phyloP scores from a whole-genome alignment of 2,888 invertebrate genomes.

The Euplagia quadripunctaria region DNA sequence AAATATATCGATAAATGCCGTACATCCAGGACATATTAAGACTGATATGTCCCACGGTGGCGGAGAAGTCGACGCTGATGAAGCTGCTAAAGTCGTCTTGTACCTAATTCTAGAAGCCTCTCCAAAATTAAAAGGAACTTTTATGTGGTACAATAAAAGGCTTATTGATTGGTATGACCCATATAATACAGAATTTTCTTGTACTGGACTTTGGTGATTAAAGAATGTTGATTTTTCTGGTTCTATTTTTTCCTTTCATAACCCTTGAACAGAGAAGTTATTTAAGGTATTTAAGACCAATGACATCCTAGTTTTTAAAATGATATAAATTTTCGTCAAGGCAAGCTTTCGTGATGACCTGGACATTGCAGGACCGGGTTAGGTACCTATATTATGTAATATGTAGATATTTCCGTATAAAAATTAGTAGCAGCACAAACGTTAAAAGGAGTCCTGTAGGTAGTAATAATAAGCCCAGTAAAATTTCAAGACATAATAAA shows the following conservation, averaged over 20 bases:
- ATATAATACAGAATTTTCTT: conserved; percentile 68
- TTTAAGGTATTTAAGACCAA: neutral
- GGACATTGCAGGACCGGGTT: no score
- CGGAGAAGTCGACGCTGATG: conserved; percentile 87
- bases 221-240: neutral
- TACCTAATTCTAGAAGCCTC: conserved; percentile 89
- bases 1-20: conserved; percentile 79
- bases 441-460: no score
- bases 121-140: conserved; percentile 88
- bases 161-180: conserved; percentile 88
- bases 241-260: neutral
- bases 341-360: no score
- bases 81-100: conserved; percentile 85
- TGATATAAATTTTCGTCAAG: no score
- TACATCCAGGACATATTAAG: conserved; percentile 75
- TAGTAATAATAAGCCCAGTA: no score
- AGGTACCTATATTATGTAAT: no score
- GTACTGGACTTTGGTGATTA: conserved; percentile 64
- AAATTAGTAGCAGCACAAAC: no score
- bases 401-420: no score
- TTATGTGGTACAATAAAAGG: conserved; percentile 88
- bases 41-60: conserved; percentile 84
- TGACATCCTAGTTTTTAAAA: no score
- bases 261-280: neutral
- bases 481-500: no score